Conservation (phyloP, 2,888 invertebrate species). For the Philereme vetulata region DNA sequence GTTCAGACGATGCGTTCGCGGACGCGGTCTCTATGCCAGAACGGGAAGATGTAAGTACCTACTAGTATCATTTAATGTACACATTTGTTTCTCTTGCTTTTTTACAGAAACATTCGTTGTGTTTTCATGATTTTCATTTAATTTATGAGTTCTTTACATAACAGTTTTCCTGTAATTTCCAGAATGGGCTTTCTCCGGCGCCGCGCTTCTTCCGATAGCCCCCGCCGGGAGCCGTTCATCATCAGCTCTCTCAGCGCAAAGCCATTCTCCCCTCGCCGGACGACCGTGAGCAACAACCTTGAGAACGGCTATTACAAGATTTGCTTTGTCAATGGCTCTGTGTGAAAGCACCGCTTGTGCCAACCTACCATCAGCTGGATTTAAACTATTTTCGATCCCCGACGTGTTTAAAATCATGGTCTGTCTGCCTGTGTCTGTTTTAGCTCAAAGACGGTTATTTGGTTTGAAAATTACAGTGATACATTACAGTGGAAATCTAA, state of each 20-base stretch:
- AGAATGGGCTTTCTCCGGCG: conserved; percentile 81
- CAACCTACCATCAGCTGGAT: conserved; percentile 48
- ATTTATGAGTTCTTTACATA: not conserved
- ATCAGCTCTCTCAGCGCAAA: conserved; percentile 61
- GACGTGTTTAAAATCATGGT: not conserved
- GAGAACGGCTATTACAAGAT: conserved; percentile 81
- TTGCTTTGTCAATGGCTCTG: conserved; percentile 84
- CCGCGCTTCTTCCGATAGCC: conserved; percentile 82
- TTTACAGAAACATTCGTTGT: not conserved
- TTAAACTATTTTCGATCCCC: conserved; percentile 44
- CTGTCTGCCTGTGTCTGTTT: not conserved
- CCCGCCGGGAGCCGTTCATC: conserved; percentile 76
- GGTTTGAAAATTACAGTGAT: too few relatives aligned
- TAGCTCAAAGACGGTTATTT: not conserved
- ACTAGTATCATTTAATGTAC: too few relatives aligned
- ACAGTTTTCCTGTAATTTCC: conserved; percentile 18
- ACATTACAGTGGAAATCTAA: too few relatives aligned
- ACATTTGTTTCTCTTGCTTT: not conserved
- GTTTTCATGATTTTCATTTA: not conserved
- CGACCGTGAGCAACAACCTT: conserved; percentile 79
- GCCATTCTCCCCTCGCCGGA: conserved; percentile 82
- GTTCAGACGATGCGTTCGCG: conserved; percentile 84
- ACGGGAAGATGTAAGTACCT: conserved; percentile 79
- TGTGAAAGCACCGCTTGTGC: conserved; percentile 70
- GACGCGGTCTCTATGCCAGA: conserved; percentile 83